Base-by-base conservation (phyloP, 1,140 invertebrate species). In the Leptestheria dahalacensis region DNA sequence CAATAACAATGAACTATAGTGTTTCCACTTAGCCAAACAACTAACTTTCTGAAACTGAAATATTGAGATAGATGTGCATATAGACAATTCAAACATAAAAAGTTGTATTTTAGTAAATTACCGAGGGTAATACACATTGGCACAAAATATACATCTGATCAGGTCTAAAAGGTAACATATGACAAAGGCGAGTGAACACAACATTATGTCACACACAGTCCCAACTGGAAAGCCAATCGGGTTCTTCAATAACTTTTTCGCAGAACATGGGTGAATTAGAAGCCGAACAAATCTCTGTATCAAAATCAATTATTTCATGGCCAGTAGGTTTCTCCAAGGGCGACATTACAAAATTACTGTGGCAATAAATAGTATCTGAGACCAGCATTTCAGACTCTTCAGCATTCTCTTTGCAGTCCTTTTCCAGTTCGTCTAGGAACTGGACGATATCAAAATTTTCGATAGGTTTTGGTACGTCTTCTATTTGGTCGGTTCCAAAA, bases 161-260 rank as follows among this genome's bases (percentile, higher is more conserved):
- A n/a, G n/a, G n/a, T n/a, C n/a, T n/a, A n/a, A n/a, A n/a, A n/a
- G n/a, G n/a, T n/a, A n/a, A n/a, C n/a, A n/a, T n/a, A n/a, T n/a
- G n/a, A n/a, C n/a, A n/a, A n/a, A n/a, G n/a, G n/a, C n/a, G n/a
- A n/a, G n/a, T n/a, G n/a, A n/a, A n/a, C n/a, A n/a, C n/a, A n/a
- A n/a, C n/a, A n/a, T n/a, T n/a, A n/a, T n/a, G n/a, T 41, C 33
- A 41, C 6, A 24, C n/a, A 21, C 2, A 53, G n/a, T 60, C 58
- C 48, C 49, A 60, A 21, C 47, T 52, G 20, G 28, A 52, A 10
- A 60, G 51, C 58, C 58, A 60, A 24, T 60, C 58, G 20, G 58
- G 58, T 51, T 60, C 58, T 21, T 59, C 41, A 15, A 59, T 15
- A 59, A 33, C 23, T 41, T 60, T 28, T 51, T 60, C 58, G 41